Evolutionary conservation across 2,113 vertebrate genomes (phyloP).

Genomic region (Crotalus horridus): DNA sequence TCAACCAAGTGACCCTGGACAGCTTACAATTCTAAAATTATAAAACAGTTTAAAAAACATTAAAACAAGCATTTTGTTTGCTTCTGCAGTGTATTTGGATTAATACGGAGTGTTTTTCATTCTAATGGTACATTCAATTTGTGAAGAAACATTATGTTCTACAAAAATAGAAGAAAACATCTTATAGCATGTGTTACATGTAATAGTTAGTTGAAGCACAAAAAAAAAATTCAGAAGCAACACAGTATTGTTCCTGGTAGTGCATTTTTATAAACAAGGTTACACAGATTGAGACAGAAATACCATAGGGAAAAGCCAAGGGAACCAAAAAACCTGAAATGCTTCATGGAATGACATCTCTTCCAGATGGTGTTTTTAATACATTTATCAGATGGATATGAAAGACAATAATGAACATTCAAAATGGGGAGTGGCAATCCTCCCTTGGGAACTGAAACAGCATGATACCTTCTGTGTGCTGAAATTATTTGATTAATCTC

Average conservation of each 20-base stretch:
- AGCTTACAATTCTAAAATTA: background rate
- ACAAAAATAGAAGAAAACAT: background rate
- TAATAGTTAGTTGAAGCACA: slow-evolving; percentile 42
- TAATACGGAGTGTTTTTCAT: slow-evolving; percentile 47
- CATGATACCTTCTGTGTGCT: slow-evolving; percentile 37
- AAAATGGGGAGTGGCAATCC: slow-evolving; percentile 52
- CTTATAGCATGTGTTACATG: slow-evolving; percentile 30
- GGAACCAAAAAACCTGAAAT: slow-evolving; percentile 52
- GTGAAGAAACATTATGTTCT: slow-evolving; percentile 48
- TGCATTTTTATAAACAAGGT: slow-evolving; percentile 63
- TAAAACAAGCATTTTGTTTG: slow-evolving; percentile 7
- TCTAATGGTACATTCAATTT: slow-evolving; percentile 62
- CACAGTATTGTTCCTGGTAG: slow-evolving; percentile 44
- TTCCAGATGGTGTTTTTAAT: slow-evolving; percentile 76
- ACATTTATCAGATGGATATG: slow-evolving; percentile 65
- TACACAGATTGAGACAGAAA: slow-evolving; percentile 64
- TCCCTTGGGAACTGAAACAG: slow-evolving; percentile 43
- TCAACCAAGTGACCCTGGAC: background rate
- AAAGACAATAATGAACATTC: slow-evolving; percentile 66
- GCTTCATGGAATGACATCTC: slow-evolving; percentile 48
- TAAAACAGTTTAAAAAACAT: background rate
- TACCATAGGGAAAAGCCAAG: slow-evolving; percentile 52
- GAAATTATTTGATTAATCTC: slow-evolving; percentile 45
- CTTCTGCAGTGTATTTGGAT: slow-evolving; percentile 45
- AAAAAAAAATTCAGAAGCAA: slow-evolving; percentile 14